Percentiles rank a stretch among this genome's conserved stretches.
phyloP scores from a whole-genome alignment of 2,888 invertebrate species.

The Morinoia aosen region DNA sequence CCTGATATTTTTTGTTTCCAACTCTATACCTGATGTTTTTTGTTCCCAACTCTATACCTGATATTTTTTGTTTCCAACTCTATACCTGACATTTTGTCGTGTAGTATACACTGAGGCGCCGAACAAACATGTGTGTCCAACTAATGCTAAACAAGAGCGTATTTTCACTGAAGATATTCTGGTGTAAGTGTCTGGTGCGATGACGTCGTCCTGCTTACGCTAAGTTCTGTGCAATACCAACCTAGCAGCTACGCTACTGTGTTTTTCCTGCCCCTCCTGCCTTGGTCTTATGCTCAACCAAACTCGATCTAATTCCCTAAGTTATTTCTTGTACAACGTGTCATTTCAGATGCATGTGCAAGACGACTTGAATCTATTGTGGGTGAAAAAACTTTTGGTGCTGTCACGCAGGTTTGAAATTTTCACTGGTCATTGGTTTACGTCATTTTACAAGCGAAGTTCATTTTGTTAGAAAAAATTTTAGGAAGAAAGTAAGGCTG shows the following conservation, averaged over 20 bases:
- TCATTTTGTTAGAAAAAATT: no score
- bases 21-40: neutral
- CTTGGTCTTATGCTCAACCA: neutral
- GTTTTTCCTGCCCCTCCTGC: neutral
- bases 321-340: neutral
- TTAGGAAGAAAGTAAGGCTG: no score
- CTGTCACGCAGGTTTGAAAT: no score
- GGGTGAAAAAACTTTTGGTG: no score
- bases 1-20: no score
- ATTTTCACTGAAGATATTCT: neutral
- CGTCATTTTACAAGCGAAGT: no score
- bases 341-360: no score
- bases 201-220: neutral
- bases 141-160: neutral
- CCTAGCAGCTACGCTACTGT: neutral
- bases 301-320: neutral
- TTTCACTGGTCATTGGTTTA: no score
- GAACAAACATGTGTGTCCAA: neutral
- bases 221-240: neutral
- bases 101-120: neutral
- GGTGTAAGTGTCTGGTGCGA: neutral
- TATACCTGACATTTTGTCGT: neutral
- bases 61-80: no score
- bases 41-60: no score
- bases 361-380: no score